Evolutionary conservation across 1,140 invertebrate species (phyloP).

Genomic region (Rhagoletis zephyria): DNA sequence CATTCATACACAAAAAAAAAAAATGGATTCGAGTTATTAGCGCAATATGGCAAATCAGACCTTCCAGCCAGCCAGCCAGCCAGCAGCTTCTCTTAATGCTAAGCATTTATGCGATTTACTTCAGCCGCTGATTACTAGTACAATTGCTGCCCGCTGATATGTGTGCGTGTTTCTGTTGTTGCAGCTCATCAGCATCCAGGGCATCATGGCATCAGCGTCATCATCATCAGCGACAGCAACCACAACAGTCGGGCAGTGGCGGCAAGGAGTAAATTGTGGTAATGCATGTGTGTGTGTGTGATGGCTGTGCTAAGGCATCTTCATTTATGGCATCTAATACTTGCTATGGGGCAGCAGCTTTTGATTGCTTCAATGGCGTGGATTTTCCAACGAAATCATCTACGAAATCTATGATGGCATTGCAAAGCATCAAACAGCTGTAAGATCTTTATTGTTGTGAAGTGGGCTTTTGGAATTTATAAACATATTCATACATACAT

Average conservation of each 20-base stretch:
- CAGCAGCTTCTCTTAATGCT: not conserved
- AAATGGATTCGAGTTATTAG: not conserved
- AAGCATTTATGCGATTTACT: conserved; percentile 44
- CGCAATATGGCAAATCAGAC: not conserved
- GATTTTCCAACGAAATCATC: conserved; percentile 30
- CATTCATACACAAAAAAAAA: not conserved
- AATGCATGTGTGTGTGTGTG: not conserved
- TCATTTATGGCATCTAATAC: conserved; percentile 36
- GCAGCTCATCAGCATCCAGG: conserved; percentile 19
- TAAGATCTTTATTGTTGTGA: not conserved
- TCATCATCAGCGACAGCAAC: not conserved
- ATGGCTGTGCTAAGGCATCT: not conserved
- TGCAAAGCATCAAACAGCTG: not conserved
- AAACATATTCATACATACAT: not conserved
- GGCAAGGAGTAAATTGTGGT: not conserved
- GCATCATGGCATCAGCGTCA: not conserved
- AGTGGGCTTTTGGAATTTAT: not conserved
- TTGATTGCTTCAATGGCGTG: conserved; percentile 18
- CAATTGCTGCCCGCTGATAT: conserved; percentile 30
- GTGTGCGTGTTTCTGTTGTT: not conserved
- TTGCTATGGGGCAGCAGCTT: conserved; percentile 42
- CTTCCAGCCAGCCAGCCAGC: not conserved
- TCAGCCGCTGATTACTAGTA: conserved; percentile 27
- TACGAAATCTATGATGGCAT: not conserved
- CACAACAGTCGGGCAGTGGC: not conserved